phyloP scores from a whole-genome alignment of 1,140 invertebrate genomes.

The Holcopasites calliopsidis region DNA sequence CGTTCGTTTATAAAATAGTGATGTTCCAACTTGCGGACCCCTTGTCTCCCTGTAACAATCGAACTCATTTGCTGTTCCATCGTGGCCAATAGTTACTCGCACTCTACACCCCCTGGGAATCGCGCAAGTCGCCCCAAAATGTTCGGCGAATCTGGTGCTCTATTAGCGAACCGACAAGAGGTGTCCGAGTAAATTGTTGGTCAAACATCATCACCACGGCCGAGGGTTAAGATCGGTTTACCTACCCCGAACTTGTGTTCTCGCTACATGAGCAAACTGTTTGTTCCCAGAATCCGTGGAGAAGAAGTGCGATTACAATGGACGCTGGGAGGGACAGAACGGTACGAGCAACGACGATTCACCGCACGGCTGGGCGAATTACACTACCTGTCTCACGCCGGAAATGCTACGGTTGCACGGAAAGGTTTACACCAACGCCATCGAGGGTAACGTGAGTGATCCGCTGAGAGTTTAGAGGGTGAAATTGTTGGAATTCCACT shows the following conservation, averaged over 20 bases:
- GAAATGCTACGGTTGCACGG: constrained; percentile 84
- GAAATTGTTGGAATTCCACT: constrained; percentile 1
- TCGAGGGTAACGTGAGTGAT: constrained; percentile 72
- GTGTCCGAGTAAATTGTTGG: background rate
- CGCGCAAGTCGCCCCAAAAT: too few species aligned
- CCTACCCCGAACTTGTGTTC: background rate
- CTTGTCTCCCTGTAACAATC: too few species aligned
- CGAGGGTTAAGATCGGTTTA: background rate
- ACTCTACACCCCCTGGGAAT: too few species aligned
- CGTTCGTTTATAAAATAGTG: too few species aligned
- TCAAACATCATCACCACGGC: background rate
- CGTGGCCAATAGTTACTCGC: too few species aligned
- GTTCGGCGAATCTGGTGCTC: too few species aligned
- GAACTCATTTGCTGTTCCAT: too few species aligned
- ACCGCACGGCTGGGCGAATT: constrained; percentile 91
- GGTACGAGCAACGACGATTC: constrained; percentile 66
- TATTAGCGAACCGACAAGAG: too few species aligned
- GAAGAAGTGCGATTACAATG: constrained; percentile 86
- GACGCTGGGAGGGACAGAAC: constrained; percentile 85
- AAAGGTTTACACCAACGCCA: constrained; percentile 82
- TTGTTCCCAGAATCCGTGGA: constrained; percentile 85
- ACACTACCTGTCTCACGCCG: constrained; percentile 89
- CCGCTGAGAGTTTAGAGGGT: too few species aligned
- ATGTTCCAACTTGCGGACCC: too few species aligned
- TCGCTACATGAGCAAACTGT: background rate